Percentiles rank a stretch among this genome's conserved stretches.
Conservation (phyloP, 2,797 vertebrate species). For the Heteromormyrus szaboi region DNA sequence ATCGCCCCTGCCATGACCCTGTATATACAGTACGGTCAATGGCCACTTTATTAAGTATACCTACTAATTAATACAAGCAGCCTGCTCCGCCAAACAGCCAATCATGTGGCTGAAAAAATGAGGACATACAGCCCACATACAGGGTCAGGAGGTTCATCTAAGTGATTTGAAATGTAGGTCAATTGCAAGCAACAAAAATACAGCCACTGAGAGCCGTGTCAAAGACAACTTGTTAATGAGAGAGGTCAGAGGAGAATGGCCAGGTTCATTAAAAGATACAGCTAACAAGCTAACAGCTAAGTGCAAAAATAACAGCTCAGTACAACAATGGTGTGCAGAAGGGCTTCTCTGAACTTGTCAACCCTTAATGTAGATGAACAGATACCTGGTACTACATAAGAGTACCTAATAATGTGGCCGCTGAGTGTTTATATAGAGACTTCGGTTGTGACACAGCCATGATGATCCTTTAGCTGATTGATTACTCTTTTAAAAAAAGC, state of each 20-base stretch:
- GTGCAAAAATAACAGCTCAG: not conserved
- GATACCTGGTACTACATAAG: not conserved
- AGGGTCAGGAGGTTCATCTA: not conserved
- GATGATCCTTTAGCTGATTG: slow-evolving; percentile 38
- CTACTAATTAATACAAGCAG: not conserved
- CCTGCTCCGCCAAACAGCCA: not conserved
- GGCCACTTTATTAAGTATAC: not conserved
- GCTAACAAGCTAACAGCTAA: not conserved
- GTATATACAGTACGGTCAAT: not conserved
- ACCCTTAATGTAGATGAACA: not conserved
- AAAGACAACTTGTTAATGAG: not conserved
- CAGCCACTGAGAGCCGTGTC: not conserved
- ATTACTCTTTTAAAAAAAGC: slow-evolving; percentile 42
- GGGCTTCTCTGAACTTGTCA: not conserved
- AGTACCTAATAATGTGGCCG: not conserved
- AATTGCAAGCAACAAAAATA: not conserved
- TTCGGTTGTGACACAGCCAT: slow-evolving; percentile 19
- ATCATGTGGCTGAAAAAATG: not conserved
- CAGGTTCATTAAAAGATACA: not conserved
- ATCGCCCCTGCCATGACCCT: not conserved
- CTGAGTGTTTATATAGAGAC: slow-evolving; percentile 11
- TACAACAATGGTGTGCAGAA: not conserved
- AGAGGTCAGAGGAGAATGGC: not conserved
- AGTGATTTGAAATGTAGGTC: not conserved
- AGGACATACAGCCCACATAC: not conserved